Conservation (phyloP, 2,113 vertebrate genomes). For the Dunckerocampus dactyliophorus region DNA sequence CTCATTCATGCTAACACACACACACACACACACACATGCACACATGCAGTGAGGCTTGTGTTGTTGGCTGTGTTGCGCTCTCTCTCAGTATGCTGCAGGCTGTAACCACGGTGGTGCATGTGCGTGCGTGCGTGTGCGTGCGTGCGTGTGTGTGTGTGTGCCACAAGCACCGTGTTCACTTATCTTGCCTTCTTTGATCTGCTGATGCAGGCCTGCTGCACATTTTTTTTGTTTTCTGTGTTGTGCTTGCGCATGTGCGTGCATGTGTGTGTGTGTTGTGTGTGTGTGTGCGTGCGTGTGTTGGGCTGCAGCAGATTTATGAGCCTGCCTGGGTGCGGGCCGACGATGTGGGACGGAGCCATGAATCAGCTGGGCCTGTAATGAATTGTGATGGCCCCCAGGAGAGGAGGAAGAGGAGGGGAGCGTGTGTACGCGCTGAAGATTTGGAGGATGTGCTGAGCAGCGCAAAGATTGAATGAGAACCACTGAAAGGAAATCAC, state of each 20-base stretch:
- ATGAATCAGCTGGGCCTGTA: slow-evolving; percentile 63
- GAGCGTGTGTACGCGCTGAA: not conserved
- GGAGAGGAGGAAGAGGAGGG: slow-evolving; percentile 16
- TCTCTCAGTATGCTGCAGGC: slow-evolving; percentile 29
- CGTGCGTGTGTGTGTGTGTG: slow-evolving; percentile 9
- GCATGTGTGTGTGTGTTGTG: no score
- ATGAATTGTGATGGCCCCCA: slow-evolving; percentile 61
- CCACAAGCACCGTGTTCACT: slow-evolving; percentile 21
- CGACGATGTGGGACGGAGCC: slow-evolving; percentile 53
- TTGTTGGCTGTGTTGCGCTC: no score
- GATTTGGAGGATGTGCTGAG: not conserved
- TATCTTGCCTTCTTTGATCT: slow-evolving; percentile 30
- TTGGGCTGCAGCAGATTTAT: slow-evolving; percentile 36
- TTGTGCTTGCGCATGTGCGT: slow-evolving; percentile 1
- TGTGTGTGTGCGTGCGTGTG: slow-evolving; percentile 6
- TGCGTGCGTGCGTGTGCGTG: slow-evolving; percentile 9
- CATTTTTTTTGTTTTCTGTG: slow-evolving; percentile 7
- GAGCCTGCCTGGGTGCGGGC: slow-evolving; percentile 31
- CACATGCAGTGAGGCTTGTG: no score
- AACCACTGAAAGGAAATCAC: not conserved
- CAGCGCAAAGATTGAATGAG: not conserved
- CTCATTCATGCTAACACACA: no score
- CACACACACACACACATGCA: no score
- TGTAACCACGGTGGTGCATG: slow-evolving; percentile 33
- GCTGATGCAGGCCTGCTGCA: slow-evolving; percentile 14